Evolutionary conservation across 2,113 vertebrate genomes (phyloP), one percentile per base, ranked within the genome.

Genomic region (Oenanthe oenanthe): DNA sequence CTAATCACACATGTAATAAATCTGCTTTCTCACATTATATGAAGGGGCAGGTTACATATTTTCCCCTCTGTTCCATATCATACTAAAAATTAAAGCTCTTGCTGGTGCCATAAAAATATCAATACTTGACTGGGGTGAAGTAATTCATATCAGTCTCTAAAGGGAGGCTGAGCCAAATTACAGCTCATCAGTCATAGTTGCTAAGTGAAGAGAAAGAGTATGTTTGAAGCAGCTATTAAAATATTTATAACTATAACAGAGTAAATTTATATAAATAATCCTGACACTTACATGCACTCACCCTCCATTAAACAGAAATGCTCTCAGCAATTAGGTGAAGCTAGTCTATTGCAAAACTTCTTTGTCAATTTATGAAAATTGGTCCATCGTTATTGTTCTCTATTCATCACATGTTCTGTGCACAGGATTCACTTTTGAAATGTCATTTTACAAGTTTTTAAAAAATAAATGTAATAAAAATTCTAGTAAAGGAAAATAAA

Each of bases 231-330:
- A 65, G 36, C 73, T 87, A 65, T 89, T 96, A 84, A 94, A 86
- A 86, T 94, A 78, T 86, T 94, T 86, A 84, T 34, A 62, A 54
- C 42, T 76, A 14, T 40, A 88, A 50, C 21, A 50, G 28, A 3
- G 11, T 95, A 91, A 57, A 89, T 87, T 91, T 87, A 57, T 67
- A 75, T 95, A 91, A 95, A 91, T 83, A 84, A 95, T 78, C 32
- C 48, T 75, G 65, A 53, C 89, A 91, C 60, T 88, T 91, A 48
- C 0, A 2, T 89, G 82, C 48, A 50, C 17, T 91, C 48, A 75
- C 51, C 12, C 51, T 87, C 56, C 68, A 63, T 74, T 91, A 74
- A 71, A 53, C 70, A 91, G 61, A 85, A 77, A 68, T 45, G 28
- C 34, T 67, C 48, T 68, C 32, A 58, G 63, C 71, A 73, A 66